Conservation (phyloP, 2,113 vertebrate species). For the Leptodactylus fuscus region DNA sequence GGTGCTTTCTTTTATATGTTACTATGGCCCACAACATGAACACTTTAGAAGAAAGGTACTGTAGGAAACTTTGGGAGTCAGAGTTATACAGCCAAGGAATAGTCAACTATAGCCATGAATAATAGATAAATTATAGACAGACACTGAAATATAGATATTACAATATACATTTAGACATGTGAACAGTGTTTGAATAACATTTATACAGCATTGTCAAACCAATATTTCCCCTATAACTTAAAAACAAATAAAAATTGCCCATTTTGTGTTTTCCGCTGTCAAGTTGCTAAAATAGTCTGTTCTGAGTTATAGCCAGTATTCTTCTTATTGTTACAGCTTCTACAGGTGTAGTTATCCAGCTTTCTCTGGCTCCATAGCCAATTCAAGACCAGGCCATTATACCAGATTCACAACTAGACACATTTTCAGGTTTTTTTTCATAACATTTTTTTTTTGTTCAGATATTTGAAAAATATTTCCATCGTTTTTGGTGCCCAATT, state of each 20-base stretch:
- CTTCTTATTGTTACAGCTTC: neutral
- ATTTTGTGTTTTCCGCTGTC: neutral
- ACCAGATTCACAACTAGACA: no score
- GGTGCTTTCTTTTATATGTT: no score
- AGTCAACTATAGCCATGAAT: neutral
- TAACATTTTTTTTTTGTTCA: no score
- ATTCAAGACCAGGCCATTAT: no score
- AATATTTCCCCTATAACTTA: no score
- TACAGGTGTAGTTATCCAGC: neutral
- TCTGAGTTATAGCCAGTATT: neutral
- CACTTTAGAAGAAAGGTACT: neutral
- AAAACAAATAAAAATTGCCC: neutral
- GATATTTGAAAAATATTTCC: no score
- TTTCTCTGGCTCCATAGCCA: neutral
- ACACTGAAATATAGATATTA: neutral
- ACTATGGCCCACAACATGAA: neutral
- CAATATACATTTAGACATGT: neutral
- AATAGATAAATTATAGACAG: neutral
- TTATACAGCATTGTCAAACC: no score
- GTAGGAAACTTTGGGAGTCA: neutral
- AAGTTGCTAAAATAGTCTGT: neutral
- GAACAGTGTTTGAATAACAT: neutral
- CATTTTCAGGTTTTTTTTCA: no score
- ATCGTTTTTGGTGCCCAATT: no score
- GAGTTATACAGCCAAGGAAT: neutral